Conservation (phyloP, 2,113 vertebrate genomes). For the Gobiocypris rarus region DNA sequence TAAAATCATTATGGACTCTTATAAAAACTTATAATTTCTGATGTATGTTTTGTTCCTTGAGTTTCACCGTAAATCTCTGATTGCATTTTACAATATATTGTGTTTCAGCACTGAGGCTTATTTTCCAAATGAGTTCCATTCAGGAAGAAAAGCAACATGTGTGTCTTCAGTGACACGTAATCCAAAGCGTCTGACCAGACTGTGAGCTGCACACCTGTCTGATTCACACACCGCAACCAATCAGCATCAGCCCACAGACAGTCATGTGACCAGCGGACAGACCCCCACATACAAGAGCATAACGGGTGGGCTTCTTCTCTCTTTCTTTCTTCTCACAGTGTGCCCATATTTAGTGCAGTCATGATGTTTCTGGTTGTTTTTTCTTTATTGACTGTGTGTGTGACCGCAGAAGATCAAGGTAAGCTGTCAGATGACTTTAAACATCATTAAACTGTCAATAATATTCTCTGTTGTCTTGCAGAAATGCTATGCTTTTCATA, state of each 20-base stretch:
- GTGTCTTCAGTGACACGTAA: constrained; percentile 72
- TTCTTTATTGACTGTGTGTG: constrained; percentile 60
- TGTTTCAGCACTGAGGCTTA: background rate
- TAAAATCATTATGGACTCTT: too few relatives aligned
- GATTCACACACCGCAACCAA: constrained; percentile 72
- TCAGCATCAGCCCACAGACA: constrained; percentile 46
- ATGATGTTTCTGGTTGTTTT: constrained; percentile 63
- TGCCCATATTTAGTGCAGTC: constrained; percentile 10
- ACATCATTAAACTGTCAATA: background rate
- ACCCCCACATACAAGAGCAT: constrained; percentile 37
- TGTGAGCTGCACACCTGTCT: constrained; percentile 67
- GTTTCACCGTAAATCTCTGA: too few relatives aligned
- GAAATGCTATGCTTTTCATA: too few relatives aligned
- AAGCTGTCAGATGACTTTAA: constrained; percentile 28
- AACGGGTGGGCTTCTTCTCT: constrained; percentile 9
- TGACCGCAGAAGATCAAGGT: constrained; percentile 65
- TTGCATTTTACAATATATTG: background rate
- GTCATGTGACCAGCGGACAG: constrained; percentile 24
- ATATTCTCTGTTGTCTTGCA: too few relatives aligned
- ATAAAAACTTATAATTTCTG: too few relatives aligned
- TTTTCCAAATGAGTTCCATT: background rate
- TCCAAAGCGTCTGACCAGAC: constrained; percentile 33
- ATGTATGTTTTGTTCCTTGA: too few relatives aligned
- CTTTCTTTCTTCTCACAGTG: background rate
- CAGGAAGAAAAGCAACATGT: background rate